phyloP scores from a whole-genome alignment of 2,888 invertebrate species.

The Cephus pygmeus region DNA sequence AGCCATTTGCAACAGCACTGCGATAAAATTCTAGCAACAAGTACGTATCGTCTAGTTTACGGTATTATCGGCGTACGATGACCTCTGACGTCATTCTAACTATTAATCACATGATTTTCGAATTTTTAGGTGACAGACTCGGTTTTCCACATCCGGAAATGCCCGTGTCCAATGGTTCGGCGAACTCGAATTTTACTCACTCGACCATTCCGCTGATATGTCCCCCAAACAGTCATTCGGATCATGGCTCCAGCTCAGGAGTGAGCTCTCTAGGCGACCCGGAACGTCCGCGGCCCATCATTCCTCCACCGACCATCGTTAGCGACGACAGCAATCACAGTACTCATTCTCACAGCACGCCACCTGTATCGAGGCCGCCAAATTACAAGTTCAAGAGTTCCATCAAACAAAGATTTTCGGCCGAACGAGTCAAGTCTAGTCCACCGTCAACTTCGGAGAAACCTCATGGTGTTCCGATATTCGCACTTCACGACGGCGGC shows the following conservation, averaged over 20 bases:
- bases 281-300: slow-evolving; percentile 52
- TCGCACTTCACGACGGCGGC: slow-evolving; percentile 90
- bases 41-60: slow-evolving; percentile 47
- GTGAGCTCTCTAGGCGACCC: slow-evolving; percentile 60
- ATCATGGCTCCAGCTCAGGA: slow-evolving; percentile 61
- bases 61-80: background rate
- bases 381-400: slow-evolving; percentile 95
- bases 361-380: slow-evolving; percentile 58
- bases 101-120: background rate
- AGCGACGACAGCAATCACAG: slow-evolving; percentile 63
- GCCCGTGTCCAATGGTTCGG: slow-evolving; percentile 47
- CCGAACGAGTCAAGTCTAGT: slow-evolving; percentile 67
- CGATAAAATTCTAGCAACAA: slow-evolving; percentile 71
- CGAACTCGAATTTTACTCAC: slow-evolving; percentile 44
- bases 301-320: slow-evolving; percentile 63
- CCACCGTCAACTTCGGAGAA: slow-evolving; percentile 47
- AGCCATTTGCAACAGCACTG: slow-evolving; percentile 87
- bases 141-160: slow-evolving; percentile 62
- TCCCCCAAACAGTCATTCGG: slow-evolving; percentile 52
- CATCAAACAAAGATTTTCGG: slow-evolving; percentile 86
- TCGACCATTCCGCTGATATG: slow-evolving; percentile 52
- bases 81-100: background rate
- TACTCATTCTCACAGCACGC: slow-evolving; percentile 63
- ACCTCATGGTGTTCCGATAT: slow-evolving; percentile 80
- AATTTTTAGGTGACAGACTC: slow-evolving; percentile 56